phyloP scores from a whole-genome alignment of 2,797 vertebrate species.

The Loris lydekkerianus region DNA sequence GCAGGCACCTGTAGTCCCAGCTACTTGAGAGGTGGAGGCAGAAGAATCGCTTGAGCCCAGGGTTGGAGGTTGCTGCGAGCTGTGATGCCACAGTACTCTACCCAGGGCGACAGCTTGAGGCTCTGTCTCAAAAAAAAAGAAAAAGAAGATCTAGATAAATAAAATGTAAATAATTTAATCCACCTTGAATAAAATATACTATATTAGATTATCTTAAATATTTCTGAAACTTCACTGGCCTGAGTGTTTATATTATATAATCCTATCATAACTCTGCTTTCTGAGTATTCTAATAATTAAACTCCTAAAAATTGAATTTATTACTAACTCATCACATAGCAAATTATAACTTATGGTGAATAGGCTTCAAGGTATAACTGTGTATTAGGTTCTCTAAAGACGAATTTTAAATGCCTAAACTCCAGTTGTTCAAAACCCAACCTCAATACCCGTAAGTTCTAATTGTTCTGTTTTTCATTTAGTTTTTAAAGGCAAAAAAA shows the following conservation, averaged over 20 bases:
- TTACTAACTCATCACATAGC: neutral
- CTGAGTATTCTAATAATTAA: conserved; percentile 28
- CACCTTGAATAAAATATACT: conserved; percentile 48
- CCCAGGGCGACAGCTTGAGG: no score
- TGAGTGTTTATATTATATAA: conserved; percentile 30
- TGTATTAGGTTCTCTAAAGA: neutral
- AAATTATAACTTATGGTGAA: conserved; percentile 22
- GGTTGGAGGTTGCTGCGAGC: no score
- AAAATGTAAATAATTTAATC: conserved; percentile 58
- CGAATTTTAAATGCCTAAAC: conserved; percentile 38
- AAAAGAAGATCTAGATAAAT: neutral
- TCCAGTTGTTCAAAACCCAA: conserved; percentile 45
- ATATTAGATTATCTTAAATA: conserved; percentile 43
- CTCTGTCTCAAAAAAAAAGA: no score
- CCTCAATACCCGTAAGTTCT: conserved; percentile 38
- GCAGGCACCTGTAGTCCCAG: no score
- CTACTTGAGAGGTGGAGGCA: no score
- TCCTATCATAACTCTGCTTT: conserved; percentile 10
- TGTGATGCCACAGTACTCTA: no score
- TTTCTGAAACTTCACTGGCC: conserved; percentile 25
- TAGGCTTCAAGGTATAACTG: neutral
- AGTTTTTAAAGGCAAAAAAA: conserved; percentile 18
- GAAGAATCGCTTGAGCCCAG: no score
- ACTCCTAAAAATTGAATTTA: neutral
- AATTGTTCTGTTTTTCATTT: conserved; percentile 18